Evolutionary conservation across 2,113 vertebrate species (phyloP), one percentile per base, ranked within the genome.

Genomic region (Otus sunia): DNA sequence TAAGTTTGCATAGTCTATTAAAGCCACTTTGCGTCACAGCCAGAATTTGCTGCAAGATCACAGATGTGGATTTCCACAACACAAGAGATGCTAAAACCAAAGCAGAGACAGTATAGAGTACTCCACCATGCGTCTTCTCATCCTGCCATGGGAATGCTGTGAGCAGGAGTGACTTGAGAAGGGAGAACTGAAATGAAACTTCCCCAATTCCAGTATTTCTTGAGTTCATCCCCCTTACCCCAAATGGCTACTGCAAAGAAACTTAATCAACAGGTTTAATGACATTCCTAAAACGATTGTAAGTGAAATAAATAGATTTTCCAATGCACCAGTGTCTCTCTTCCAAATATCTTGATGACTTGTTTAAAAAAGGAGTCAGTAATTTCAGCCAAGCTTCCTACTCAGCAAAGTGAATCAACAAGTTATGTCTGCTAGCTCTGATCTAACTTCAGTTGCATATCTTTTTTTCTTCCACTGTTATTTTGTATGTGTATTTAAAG

Each of bases 201-300:
- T 64, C 10, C 11, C 19, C 22, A 32, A 3, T 43, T 32, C 12
- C 14, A 58, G 10, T 25, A 58, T 81, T 83, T 80, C 41, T 81
- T 62, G 25, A 74, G 41, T 77, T 88, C 52, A 91, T 22, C 3
- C 5, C 18, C 23, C 25, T 81, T 80, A 71, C 5, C 3, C 20
- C 47, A 87, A 21, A 17, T 18, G 5, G 30, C 5, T 55, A 66
- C n/a, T 50, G 36, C 41, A 83, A 41, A 71, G 47, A 83, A 86
- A 89, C 3, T 22, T 34, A 59, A 30, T 50, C 34, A 37, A 73
- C 11, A 49, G 30, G 4, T 66, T 41, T 60, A 86, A 63, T 73
- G 10, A 5, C n/a, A 74, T 27, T 7, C 17, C 12, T 14, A 9
- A 20, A 73, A 52, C 23, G 69, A 37, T 0, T 6, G 0, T 49